Base-by-base conservation (phyloP, 1,140 invertebrate species). In the Notospermus geniculatus region DNA sequence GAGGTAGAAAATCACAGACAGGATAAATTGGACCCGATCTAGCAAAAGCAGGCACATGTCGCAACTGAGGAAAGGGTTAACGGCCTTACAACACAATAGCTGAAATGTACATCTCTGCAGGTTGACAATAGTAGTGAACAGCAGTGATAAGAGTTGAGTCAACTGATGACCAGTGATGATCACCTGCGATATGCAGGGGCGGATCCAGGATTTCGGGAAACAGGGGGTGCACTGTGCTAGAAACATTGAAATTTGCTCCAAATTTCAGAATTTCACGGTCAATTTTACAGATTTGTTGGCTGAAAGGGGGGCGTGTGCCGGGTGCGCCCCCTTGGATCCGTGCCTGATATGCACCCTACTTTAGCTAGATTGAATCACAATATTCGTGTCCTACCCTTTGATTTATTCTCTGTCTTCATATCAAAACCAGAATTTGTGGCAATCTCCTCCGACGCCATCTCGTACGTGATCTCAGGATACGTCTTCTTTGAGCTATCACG, bases 391-490 rank as follows among this genome's bases (percentile, higher is more conserved):
- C 56, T 64, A 82, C 81, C 80, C 63, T 72, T 70, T 7, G 74
- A 73, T 60, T 83, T 75, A 59, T 79, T 75, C n/a, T 72, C 68
- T 27, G 66, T 71, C 52, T 67, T 71, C 65, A 84, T 72, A 59
- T 82, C 79, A 62, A 86, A 78, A 4, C 85, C 85, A 59, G 83
- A 80, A 64, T 85, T 85, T 23, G 79, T 70, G 0, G 86, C 86
- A 59, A 87, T 86, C 76, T 88, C 87, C 61, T 86, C 83, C 68
- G 86, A 84, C 15, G 85, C 85, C 67, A 77, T 79, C 57, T 86
- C 85, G 71, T 83, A 87, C 0, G 81, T 83, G 7, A 86, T 78
- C 11, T 82, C 78, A 0, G 82, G 73, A 53, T 74, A 80, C 2
- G 62, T 32, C 28, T 76, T 73, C 7, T 78, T 79, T 1, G 76